Evolutionary conservation across 2,113 vertebrate genomes (phyloP), one percentile per base, ranked within the genome.

Genomic region (Reinhardtius hippoglossoides): DNA sequence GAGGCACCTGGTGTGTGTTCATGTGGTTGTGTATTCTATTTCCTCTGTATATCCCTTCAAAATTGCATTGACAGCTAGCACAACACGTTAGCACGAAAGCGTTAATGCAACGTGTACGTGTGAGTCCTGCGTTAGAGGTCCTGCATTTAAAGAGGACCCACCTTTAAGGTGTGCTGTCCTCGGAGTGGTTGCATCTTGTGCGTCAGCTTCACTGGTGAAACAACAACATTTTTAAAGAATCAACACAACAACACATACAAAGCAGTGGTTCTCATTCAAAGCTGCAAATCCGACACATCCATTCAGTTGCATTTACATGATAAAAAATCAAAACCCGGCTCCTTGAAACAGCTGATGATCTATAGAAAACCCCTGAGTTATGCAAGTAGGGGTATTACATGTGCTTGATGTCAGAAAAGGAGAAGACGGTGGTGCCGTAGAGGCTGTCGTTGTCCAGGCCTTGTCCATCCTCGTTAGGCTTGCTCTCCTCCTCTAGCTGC

Each of bases 371-470:
- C 4, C 8, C 3, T 16, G 6, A 8, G 0, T 10, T 4, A 4
- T 37, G 31, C 31, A 16, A 31, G 16, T 2, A 20, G 3, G 59
- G 56, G 1, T 35, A 62, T 82, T 84, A 87, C 91, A 78, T 85
- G 73, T 89, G 86, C 16, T 93, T 93, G 56, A 94, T 92, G 75
- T 95, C 93, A 0, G 84, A 78, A 83, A 93, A 94, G 27, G 94
- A 94, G 82, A 93, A 94, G 76, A 95, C 3, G 0, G 94, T 95
- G 66, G 82, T 74, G 54, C 89, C 91, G 1, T 94, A 94, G 24
- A 89, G 81, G 71, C 84, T 92, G 74, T 94, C 87, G 2, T 9
- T 89, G 60, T 94, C 91, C 23, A 75, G 75, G 27, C 24, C 50
- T 0, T 3, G 56, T 1, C 67, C 56, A 0, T 81, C 85, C 2